Base-by-base conservation (phyloP, 2,797 vertebrate genomes). In the Gadopsis marmoratus region DNA sequence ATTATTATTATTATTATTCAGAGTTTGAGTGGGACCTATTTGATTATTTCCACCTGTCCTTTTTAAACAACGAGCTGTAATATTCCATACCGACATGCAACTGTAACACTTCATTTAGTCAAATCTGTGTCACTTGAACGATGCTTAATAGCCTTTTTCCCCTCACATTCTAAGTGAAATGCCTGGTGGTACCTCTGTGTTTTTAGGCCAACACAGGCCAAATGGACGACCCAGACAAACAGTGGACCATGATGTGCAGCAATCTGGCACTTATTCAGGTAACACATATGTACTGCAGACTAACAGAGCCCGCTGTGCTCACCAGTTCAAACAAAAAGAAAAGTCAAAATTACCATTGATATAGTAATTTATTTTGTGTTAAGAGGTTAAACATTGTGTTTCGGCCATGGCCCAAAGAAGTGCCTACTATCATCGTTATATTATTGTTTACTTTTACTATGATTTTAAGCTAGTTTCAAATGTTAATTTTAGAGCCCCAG, bases 241-340 rank as follows among this genome's bases (percentile, higher is more conserved):
- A 97, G 70, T 97, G 96, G 96, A 95, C 94, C 73, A 96, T 99
- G 96, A 96, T 97, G 61, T 95, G 94, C 88, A 97, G 97, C 89
- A 99, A 99, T 89, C 94, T 99, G 76, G 98, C 97, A 2, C 96
- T 99, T n/a, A 97, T 99, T 88, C 98, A 99, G 97, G 98, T 99
- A 89, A 91, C 78, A 91, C 78, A 10, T 7, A 8, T 9, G 41
- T 31, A 4, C 33, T 37, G 33, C 31, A 1, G 5, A 12, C 9
- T 66, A 4, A 41, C 17, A 59, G 0, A 45, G 50, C 14, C 17
- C 9, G 16, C 37, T 63, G 66, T 29, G n/a, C 37, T n/a, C 23
- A 21, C 7, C 45, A 31, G 37, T 10, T 39, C 37, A 39, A 8
- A 8, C 35, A 37, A 37, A 37, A 37, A 37, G 35, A 37, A 37